Conservation (phyloP, 2,797 vertebrate genomes). For the Ctenopoma kingsleyae region DNA sequence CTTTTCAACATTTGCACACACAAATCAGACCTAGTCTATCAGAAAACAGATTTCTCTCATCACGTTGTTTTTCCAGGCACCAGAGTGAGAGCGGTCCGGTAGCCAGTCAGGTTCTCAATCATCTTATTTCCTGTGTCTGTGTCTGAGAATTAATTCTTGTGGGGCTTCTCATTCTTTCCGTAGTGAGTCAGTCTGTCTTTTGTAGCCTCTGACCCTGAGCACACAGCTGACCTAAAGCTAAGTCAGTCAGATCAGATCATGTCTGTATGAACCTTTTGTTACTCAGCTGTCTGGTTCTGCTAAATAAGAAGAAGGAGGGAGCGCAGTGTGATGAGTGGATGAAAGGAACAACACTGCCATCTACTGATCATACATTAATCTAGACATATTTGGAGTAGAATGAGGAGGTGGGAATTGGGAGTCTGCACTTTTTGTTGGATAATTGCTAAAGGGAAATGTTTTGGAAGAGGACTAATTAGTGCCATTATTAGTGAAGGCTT, state of each 20-base stretch:
- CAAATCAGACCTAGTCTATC: constrained; percentile 13
- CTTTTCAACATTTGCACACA: constrained; percentile 8
- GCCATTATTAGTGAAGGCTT: constrained; percentile 59
- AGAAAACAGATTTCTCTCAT: constrained; percentile 17
- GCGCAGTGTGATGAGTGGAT: fast-evolving
- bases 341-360: constrained; percentile 69
- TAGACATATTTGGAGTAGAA: not conserved
- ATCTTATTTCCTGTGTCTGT: constrained; percentile 45
- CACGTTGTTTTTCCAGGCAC: constrained; percentile 17
- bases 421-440: constrained; percentile 56
- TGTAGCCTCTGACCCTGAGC: constrained; percentile 48
- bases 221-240: constrained; percentile 36
- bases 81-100: constrained; percentile 20
- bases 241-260: constrained; percentile 43
- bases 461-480: constrained; percentile 62
- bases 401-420: constrained; percentile 37
- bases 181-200: constrained; percentile 45
- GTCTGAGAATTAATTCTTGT: constrained; percentile 19
- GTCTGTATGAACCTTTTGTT: constrained; percentile 30
- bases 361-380: constrained; percentile 58
- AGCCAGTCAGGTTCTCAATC: constrained; percentile 45
- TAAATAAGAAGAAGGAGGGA: not conserved
- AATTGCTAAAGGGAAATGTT: constrained; percentile 65
- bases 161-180: constrained; percentile 52
- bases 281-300: constrained; percentile 16